Conservation (phyloP, 2,113 vertebrate genomes). For the Sander vitreus region DNA sequence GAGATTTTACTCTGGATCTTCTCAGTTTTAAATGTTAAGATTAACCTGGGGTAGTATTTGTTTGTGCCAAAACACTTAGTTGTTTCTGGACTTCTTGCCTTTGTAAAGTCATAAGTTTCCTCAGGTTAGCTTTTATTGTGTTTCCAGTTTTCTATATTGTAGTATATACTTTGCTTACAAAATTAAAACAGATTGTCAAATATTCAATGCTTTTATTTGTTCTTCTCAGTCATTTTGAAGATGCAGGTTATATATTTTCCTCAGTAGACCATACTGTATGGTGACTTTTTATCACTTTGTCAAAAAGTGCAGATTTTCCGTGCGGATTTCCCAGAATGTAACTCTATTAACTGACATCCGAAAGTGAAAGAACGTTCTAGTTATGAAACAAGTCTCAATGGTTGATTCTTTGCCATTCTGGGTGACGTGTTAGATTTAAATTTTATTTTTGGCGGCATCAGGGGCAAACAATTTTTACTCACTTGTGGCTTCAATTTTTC, state of each 20-base stretch:
- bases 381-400: constrained; percentile 71
- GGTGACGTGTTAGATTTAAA: constrained; percentile 75
- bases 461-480: constrained; percentile 77
- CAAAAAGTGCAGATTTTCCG: constrained; percentile 29
- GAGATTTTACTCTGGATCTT: background rate
- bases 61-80: background rate
- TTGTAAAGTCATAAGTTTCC: background rate
- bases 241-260: background rate
- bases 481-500: constrained; percentile 80
- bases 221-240: background rate
- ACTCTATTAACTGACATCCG: constrained; percentile 39
- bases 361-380: constrained; percentile 30
- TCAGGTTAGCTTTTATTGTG: background rate
- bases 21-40: constrained; percentile 1
- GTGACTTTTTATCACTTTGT: background rate
- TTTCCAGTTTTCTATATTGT: background rate
- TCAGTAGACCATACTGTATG: background rate
- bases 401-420: constrained; percentile 63
- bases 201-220: background rate
- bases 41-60: background rate
- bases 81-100: background rate
- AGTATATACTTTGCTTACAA: background rate
- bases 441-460: constrained; percentile 68
- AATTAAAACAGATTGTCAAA: background rate
- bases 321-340: constrained; percentile 45